phyloP scores from a whole-genome alignment of 2,113 vertebrate species.

The Pavo muticus region DNA sequence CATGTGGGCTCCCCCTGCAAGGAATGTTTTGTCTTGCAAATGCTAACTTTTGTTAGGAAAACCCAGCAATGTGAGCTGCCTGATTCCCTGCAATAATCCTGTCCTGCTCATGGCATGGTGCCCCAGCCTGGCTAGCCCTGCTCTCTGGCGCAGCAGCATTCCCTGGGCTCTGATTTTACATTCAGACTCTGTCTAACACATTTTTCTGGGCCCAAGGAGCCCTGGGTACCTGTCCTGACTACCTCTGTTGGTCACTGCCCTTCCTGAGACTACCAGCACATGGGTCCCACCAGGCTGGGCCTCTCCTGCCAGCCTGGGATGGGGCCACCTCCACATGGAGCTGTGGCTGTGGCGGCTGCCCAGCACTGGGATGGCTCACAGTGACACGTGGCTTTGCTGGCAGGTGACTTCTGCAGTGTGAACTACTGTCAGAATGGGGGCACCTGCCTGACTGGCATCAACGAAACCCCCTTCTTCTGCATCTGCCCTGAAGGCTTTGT shows the following conservation, averaged over 20 bases:
- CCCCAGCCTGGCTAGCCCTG: not conserved
- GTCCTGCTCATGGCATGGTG: accelerated
- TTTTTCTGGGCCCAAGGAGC: not conserved
- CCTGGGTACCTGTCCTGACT: not conserved
- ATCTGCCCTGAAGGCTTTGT: slow-evolving; percentile 89
- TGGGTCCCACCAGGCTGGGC: not conserved
- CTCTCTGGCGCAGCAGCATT: not conserved
- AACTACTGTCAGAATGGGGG: slow-evolving; percentile 90
- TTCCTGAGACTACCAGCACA: not conserved
- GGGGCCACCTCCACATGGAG: accelerated
- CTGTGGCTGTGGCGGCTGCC: not conserved
- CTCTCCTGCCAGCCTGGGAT: not conserved
- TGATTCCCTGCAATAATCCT: not conserved
- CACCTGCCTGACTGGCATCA: slow-evolving; percentile 86
- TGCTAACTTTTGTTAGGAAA: not conserved
- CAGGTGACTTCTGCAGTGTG: slow-evolving; percentile 90
- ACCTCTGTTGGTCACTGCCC: not conserved
- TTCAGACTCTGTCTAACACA: not conserved
- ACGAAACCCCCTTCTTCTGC: slow-evolving; percentile 86
- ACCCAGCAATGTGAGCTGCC: not conserved
- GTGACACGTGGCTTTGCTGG: not conserved
- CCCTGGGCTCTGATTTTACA: not conserved
- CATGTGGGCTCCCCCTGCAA: not conserved
- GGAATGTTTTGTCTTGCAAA: not conserved
- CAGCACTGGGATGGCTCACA: accelerated